Base-by-base conservation (phyloP, 1,140 invertebrate genomes). In the Aleiodes sp. region DNA sequence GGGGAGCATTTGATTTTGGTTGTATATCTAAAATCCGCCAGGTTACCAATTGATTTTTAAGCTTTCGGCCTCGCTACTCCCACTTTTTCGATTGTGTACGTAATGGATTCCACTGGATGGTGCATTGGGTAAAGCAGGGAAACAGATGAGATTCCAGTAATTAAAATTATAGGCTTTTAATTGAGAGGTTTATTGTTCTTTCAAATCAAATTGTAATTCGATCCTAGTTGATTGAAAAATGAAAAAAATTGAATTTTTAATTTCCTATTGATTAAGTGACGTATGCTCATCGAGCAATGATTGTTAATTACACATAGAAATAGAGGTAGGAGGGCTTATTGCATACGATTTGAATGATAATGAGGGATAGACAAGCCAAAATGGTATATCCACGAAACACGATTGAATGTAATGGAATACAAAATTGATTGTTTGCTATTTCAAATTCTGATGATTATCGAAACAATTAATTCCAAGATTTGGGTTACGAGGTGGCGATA, bases 371-470 rank as follows among this genome's bases (percentile, higher is more conserved):
- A 46, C 1, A 8, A 14, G 2, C 8, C 41, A 4, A 19, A 46
- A 46, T 46, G 4, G 41, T 46, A 46, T 19, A 46, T n/a, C n/a
- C 41, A 19, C 2, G 14, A 59, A 59, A 29, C 14, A 24, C 29
- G 10, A 62, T 62, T 37, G 60, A 62, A 62, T 62, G 60, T 62
- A 35, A 62, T 62, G 29, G 60, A 62, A 62, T 62, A 62, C 60
- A 62, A 62, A 62, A 62, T 62, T 37, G 60, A 62, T 62, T 62
- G 60, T 62, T 62, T 19, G 33, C 60, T 35, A 31, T 37, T 12
- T 10, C n/a, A 29, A 62, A 62, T 62, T 29, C 29, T 46, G 41
- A 46, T 46, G 41, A 16, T 46, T 46, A 46, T 46, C 41, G 31
- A 1, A 21, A 37, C 29, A 33, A 35, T 62, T 62, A 21, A 33